Percentiles rank a stretch among this genome's conserved stretches.
Evolutionary conservation across 2,113 vertebrate genomes (phyloP).

Genomic region (Pleuronectes platessa): DNA sequence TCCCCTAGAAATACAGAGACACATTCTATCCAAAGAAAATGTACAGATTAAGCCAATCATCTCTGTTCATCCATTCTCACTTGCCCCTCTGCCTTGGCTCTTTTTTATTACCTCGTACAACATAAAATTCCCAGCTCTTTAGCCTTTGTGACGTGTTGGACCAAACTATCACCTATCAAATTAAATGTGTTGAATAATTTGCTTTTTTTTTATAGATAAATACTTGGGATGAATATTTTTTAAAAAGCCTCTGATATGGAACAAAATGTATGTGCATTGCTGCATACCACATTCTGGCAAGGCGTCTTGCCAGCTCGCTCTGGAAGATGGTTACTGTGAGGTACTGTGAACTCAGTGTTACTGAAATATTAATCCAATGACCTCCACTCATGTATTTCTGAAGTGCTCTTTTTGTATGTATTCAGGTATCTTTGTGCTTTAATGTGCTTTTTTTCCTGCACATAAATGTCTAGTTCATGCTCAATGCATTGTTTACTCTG

Average conservation of each 20-base stretch:
- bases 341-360: conserved; percentile 72
- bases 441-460: neutral
- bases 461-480: neutral
- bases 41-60: neutral
- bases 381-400: conserved; percentile 15
- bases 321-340: conserved; percentile 25
- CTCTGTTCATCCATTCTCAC: neutral
- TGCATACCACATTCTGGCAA: conserved; percentile 5
- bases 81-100: neutral
- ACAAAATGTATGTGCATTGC: conserved; percentile 20
- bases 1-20: neutral
- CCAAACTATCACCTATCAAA: neutral
- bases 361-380: conserved; percentile 22
- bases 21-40: neutral
- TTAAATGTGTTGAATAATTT: conserved; percentile 29
- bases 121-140: conserved; percentile 16
- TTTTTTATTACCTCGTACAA: neutral
- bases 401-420: conserved; percentile 2
- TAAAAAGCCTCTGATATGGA: conserved; percentile 13
- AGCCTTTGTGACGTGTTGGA: conserved; percentile 1
- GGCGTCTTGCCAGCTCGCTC: conserved; percentile 16
- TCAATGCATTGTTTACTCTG: conserved; percentile 17
- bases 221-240: neutral
- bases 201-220: conserved; percentile 3
- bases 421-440: conserved; percentile 4